A percentile compares a stretch with the other conserved stretches of the same genome.
These are phyloP conservation scores for Amaurobius ferox DNA, from an alignment of 2,888 invertebrate genomes.

Conservation along the genomic window DNA sequence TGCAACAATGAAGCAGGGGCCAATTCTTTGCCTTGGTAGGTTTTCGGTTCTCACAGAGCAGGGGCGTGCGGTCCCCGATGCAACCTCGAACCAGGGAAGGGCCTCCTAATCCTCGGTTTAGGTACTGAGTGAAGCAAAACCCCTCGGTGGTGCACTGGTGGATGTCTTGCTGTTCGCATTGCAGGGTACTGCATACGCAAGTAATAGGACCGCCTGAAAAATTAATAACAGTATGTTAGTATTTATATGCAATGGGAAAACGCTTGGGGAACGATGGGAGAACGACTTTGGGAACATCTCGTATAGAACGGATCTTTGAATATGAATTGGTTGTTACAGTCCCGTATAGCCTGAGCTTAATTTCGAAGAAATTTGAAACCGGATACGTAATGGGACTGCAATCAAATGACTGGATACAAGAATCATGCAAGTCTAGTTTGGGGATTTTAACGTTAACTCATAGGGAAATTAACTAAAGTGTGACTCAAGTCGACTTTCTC, in stretches of 20 bases:
- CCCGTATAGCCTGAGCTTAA: no score
- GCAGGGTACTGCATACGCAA: slow-evolving; percentile 78
- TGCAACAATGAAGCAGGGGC: slow-evolving; percentile 78
- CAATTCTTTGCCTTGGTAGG: slow-evolving; percentile 76
- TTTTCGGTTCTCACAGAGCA: slow-evolving; percentile 78
- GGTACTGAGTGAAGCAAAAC: slow-evolving; percentile 78
- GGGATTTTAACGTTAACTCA: no score
- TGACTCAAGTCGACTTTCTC: no score
- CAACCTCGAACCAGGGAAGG: slow-evolving; percentile 77
- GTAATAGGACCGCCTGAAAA: slow-evolving; percentile 69
- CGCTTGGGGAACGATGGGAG: no score
- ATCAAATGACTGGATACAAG: no score
- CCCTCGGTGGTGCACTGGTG: slow-evolving; percentile 77
- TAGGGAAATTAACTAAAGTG: no score
- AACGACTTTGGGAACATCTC: no score
- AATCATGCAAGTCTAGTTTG: no score
- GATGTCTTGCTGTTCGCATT: slow-evolving; percentile 75
- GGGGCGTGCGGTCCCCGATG: slow-evolving; percentile 77
- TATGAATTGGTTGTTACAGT: no score
- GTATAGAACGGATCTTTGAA: no score
- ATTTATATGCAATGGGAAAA: background rate
- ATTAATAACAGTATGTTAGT: background rate
- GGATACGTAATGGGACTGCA: no score
- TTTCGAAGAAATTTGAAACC: no score
- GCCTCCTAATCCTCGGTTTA: slow-evolving; percentile 75